A percentile compares a stretch with the other conserved stretches of the same genome.
Evolutionary conservation across 2,113 vertebrate species (phyloP).

Genomic region (Cyanistes caeruleus): DNA sequence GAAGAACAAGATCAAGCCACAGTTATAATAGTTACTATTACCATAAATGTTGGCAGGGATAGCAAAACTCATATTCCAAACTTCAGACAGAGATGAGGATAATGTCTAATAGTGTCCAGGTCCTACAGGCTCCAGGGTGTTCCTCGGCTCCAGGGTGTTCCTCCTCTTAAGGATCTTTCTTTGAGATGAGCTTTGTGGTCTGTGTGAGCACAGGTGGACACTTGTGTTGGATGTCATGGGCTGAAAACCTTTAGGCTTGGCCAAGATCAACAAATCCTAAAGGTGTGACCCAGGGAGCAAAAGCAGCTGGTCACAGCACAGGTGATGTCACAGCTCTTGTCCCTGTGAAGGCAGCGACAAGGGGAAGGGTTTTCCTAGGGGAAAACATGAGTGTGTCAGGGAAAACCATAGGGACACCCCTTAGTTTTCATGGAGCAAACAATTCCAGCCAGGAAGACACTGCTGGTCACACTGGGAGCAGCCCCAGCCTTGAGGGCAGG

Average conservation of each 20-base stretch:
- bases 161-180: background rate
- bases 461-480: background rate
- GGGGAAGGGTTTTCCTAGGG: too few species aligned
- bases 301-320: background rate
- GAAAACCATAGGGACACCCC: fast-evolving
- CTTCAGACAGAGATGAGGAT: background rate
- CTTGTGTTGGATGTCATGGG: background rate
- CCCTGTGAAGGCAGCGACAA: background rate
- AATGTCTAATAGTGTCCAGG: background rate
- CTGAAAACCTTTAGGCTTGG: background rate
- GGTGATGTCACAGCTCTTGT: background rate
- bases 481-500: fast-evolving
- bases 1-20: background rate
- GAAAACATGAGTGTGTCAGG: background rate
- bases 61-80: background rate
- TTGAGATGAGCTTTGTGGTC: background rate
- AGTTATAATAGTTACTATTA: background rate
- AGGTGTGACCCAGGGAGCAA: background rate
- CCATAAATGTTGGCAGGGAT: background rate
- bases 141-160: background rate
- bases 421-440: background rate
- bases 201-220: background rate
- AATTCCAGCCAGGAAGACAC: background rate
- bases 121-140: background rate
- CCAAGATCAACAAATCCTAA: background rate